Base-by-base conservation (phyloP, 1,140 invertebrate species). In the Drosophila sp. region DNA sequence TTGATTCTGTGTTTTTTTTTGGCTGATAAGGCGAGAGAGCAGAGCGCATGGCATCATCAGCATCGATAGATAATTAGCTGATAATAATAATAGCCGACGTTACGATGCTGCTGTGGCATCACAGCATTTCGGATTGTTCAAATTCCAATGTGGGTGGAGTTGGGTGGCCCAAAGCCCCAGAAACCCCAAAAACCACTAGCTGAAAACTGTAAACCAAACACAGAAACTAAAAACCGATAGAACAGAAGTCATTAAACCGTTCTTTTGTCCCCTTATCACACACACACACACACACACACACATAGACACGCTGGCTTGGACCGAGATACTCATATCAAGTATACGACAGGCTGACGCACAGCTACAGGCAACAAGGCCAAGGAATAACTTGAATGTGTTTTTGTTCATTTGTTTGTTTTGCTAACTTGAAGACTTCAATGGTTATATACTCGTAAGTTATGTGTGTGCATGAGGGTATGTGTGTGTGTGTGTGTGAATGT, bases 21-120 rank as follows among this genome's bases (percentile, higher is more conserved):
- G 17, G 47, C 79, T 86, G 82, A 86, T 86, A 87, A 86, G 79
- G 57, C 33, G 29, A 62, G 41, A 50, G 29, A 10, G 58, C 40
- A 58, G 54, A 58, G 69, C 70, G 61, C 70, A 70, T 86, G 79
- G 56, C 72, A 63, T 60, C 77, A 87, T 68, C 81, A 74, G 73
- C 82, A 85, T 86, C 78, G 79, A 86, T 83, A 86, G 82, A 87
- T 86, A 86, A 86, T 86, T 87, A 83, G 72, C 79, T 86, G 82
- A 86, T 86, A 86, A 86, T 87, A 73, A n/a, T n/a, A 75, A 38
- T 74, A 23, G 25, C 17, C 23, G 55, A 8, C 35, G 10, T 38
- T 38, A 38, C 35, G 35, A 38, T 38, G 35, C 35, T 38, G 66
- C 74, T 68, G 66, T 56, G 60, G 60, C 58, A 64, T 54, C 58